Conservation (phyloP, 2,113 vertebrate species). For the Blennius ocellaris region DNA sequence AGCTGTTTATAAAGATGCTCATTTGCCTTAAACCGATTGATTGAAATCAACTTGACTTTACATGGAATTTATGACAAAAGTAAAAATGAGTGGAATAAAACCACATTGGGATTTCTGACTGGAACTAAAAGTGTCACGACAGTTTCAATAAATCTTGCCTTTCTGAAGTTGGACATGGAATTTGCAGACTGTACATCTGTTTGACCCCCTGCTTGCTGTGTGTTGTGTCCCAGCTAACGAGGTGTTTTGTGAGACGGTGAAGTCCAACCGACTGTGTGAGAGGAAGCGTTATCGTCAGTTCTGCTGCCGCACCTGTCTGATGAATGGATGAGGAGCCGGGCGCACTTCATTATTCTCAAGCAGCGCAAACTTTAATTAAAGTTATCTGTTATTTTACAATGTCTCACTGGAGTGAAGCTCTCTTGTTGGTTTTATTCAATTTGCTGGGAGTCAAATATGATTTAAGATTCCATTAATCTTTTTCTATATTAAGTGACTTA, state of each 20-base stretch:
- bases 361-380: no score
- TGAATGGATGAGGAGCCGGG: slow-evolving; percentile 83
- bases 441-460: neutral
- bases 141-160: no score
- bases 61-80: no score
- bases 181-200: neutral
- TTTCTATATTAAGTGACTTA: neutral
- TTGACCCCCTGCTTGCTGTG: neutral
- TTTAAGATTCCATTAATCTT: neutral
- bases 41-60: no score
- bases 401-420: neutral
- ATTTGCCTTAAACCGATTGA: no score
- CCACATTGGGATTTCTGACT: no score
- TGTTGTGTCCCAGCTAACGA: slow-evolving; percentile 85
- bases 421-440: neutral
- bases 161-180: neutral
- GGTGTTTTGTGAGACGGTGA: slow-evolving; percentile 94
- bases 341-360: neutral
- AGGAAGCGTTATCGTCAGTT: slow-evolving; percentile 93
- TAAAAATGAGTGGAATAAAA: no score
- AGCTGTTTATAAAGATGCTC: no score
- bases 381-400: neutral
- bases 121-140: no score
- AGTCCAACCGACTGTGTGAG: slow-evolving; percentile 92
- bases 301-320: slow-evolving; percentile 92